A percentile compares a stretch with the other conserved stretches of the same genome.
Conservation (phyloP, 2,888 invertebrate species). For the Dioctria linearis region DNA sequence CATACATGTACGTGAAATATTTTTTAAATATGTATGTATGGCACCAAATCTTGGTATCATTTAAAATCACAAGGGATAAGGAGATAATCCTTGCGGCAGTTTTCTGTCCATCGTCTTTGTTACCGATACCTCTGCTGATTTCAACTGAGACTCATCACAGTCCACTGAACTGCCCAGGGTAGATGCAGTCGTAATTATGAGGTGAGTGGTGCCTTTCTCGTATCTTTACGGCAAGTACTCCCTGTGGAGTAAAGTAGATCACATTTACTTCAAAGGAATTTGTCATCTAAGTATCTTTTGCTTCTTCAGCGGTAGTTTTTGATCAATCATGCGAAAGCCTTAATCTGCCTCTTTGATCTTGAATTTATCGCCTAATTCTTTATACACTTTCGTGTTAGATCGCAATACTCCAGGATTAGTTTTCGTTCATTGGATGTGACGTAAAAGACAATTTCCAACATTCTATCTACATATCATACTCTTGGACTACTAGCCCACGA, state of each 20-base stretch:
- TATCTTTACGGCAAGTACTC: slow-evolving; percentile 31
- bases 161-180: slow-evolving; percentile 8
- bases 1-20: no score
- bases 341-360: slow-evolving; percentile 35
- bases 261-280: slow-evolving; percentile 29
- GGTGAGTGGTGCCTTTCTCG: slow-evolving; percentile 31
- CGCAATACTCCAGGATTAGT: not conserved
- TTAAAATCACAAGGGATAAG: slow-evolving; percentile 40
- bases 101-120: slow-evolving; percentile 12
- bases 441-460: no score
- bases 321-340: slow-evolving; percentile 40
- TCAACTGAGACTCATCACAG: slow-evolving; percentile 17
- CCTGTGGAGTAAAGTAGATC: slow-evolving; percentile 43
- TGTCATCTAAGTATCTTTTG: not conserved
- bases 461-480: no score
- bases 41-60: not conserved
- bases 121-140: slow-evolving; percentile 11
- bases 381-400: slow-evolving; percentile 13
- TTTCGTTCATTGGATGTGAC: not conserved
- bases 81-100: slow-evolving; percentile 38
- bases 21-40: no score
- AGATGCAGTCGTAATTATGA: slow-evolving; percentile 28
- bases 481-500: no score
- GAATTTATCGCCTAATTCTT: slow-evolving; percentile 7
- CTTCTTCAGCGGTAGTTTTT: slow-evolving; percentile 31